Evolutionary conservation across 1,140 invertebrate species (phyloP).

Genomic region (Homarus americanus): DNA sequence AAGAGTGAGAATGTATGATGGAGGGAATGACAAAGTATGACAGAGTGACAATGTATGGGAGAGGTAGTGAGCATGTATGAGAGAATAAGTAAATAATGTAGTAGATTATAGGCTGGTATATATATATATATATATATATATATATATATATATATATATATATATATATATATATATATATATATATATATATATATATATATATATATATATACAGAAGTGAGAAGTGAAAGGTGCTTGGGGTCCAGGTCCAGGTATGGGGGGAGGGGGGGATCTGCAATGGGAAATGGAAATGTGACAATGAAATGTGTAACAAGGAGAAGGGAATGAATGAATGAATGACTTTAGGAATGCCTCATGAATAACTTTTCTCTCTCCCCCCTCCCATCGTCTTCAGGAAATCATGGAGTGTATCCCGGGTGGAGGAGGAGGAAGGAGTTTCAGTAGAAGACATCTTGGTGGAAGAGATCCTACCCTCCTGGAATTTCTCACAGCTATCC

Average conservation of each 20-base stretch:
- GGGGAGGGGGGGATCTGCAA: no score
- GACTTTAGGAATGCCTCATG: background rate
- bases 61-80: no score
- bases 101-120: no score
- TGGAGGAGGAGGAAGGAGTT: constrained; percentile 26
- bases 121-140: no score
- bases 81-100: no score
- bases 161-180: background rate
- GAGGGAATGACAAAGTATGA: no score
- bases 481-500: constrained; percentile 39
- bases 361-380: background rate
- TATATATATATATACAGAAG: background rate
- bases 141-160: no score
- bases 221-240: no score
- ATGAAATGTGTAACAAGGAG: background rate
- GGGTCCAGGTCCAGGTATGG: no score
- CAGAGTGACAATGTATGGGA: no score
- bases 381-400: background rate
- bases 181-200: background rate
- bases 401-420: constrained; percentile 25
- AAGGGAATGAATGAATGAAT: background rate
- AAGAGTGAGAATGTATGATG: no score
- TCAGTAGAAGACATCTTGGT: constrained; percentile 35
- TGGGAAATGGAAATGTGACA: no score
- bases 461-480: constrained; percentile 50